phyloP scores from a whole-genome alignment of 2,797 vertebrate species.

The Bradypus variegatus region DNA sequence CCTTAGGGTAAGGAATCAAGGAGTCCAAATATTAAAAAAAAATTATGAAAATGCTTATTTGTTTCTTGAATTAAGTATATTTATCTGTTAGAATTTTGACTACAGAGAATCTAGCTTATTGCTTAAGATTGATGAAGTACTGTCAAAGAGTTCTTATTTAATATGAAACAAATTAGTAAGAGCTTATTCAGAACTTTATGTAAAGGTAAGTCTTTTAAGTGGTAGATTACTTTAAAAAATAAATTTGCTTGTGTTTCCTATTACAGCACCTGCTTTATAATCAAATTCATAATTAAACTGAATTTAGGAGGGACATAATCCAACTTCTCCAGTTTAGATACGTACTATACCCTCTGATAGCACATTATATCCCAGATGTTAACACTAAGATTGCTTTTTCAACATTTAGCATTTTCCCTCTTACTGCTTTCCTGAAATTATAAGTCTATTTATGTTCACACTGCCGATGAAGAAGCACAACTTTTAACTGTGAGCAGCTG shows the following conservation, averaged over 20 bases:
- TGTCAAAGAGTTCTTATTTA: not conserved
- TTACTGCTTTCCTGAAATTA: slow-evolving; percentile 55
- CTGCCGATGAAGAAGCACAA: slow-evolving; percentile 68
- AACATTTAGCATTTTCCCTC: slow-evolving; percentile 70
- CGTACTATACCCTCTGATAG: slow-evolving; percentile 56
- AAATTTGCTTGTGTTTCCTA: not conserved
- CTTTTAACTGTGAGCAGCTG: slow-evolving; percentile 79
- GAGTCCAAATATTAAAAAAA: not conserved
- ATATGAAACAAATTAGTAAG: not conserved
- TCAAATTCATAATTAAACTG: slow-evolving; percentile 37
- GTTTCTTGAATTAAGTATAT: not conserved
- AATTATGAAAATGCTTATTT: not conserved
- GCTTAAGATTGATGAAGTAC: not conserved
- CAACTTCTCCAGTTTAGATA: slow-evolving; percentile 10
- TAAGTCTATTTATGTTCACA: slow-evolving; percentile 76
- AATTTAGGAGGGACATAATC: not conserved
- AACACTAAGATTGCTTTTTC: slow-evolving; percentile 77
- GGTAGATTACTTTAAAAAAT: not conserved
- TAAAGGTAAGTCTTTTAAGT: not conserved
- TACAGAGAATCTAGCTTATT: not conserved
- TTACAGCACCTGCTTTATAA: slow-evolving; percentile 6
- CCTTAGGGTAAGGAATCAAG: not conserved
- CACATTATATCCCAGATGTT: slow-evolving; percentile 68
- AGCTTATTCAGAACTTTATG: not conserved
- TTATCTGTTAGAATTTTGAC: not conserved